Conservation (phyloP, 2,113 vertebrate species). For the Rhinolophus sinicus region DNA sequence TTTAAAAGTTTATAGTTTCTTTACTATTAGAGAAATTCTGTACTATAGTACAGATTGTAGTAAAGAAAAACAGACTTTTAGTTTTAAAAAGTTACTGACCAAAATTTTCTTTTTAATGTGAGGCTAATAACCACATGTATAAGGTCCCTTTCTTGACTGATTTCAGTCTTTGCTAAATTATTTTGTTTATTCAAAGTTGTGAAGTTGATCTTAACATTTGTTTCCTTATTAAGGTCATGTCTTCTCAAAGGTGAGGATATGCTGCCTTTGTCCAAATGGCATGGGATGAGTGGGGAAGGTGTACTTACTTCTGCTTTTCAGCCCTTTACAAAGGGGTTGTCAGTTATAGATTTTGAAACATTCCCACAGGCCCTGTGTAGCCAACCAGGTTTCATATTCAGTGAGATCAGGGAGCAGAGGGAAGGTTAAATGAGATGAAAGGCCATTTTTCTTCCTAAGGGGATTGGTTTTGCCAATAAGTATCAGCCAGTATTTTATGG, state of each 20-base stretch:
- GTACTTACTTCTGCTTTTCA: neutral
- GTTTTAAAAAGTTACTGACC: neutral
- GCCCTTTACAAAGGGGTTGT: neutral
- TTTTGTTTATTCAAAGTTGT: neutral
- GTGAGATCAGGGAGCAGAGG: neutral
- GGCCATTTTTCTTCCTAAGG: neutral
- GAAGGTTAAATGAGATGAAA: neutral
- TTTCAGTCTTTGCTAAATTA: constrained; percentile 23
- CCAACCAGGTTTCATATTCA: neutral
- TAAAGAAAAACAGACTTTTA: constrained; percentile 28
- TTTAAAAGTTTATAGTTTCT: constrained; percentile 14
- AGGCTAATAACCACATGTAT: neutral
- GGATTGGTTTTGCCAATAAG: neutral
- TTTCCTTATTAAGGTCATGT: neutral
- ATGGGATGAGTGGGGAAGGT: neutral
- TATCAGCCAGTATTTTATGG: constrained; percentile 24
- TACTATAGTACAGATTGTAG: neutral
- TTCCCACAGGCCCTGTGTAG: neutral
- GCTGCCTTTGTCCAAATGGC: neutral
- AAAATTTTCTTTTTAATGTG: neutral
- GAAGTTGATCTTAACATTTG: neutral
- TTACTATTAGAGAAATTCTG: neutral
- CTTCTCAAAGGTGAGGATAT: neutral
- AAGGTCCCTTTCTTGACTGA: constrained; percentile 1
- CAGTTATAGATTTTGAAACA: neutral